Percentiles rank a stretch among this genome's conserved stretches.
phyloP scores from a whole-genome alignment of 2,797 vertebrate species.

The Poecile montanus region DNA sequence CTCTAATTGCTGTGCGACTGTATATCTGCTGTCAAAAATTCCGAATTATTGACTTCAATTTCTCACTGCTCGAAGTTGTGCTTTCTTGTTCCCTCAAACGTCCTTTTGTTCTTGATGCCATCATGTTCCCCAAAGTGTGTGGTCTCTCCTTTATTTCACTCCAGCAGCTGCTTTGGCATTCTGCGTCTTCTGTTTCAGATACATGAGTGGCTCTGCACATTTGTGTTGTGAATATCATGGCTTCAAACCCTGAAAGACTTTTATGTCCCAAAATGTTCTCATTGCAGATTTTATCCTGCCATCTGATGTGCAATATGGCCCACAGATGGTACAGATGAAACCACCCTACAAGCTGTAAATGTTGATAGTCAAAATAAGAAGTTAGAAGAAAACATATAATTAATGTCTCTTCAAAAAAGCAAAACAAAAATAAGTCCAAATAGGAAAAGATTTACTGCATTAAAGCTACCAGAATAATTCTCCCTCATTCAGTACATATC shows the following conservation, averaged over 20 bases:
- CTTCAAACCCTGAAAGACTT: slow-evolving; percentile 21
- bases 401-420: not conserved
- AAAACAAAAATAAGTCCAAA: not conserved
- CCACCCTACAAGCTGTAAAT: slow-evolving; percentile 13
- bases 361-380: slow-evolving; percentile 37
- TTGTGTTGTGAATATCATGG: slow-evolving; percentile 8
- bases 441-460: not conserved
- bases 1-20: not conserved
- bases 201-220: not conserved
- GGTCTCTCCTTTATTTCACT: slow-evolving; percentile 44
- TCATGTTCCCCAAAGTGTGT: not conserved
- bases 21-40: not conserved
- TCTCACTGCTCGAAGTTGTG: not conserved
- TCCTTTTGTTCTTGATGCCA: slow-evolving; percentile 4
- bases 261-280: not conserved
- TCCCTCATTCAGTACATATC: not conserved
- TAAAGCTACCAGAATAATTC: not conserved
- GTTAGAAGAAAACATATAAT: slow-evolving; percentile 27
- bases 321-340: slow-evolving; percentile 49
- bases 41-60: not conserved
- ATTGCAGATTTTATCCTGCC: slow-evolving; percentile 41
- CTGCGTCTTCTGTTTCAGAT: not conserved
- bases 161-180: slow-evolving; percentile 40
- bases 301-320: slow-evolving; percentile 57
- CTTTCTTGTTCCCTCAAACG: not conserved